Percentiles rank a stretch among this genome's conserved stretches.
Evolutionary conservation across 2,888 invertebrate genomes (phyloP).

Genomic region (Amphipyra berbera): DNA sequence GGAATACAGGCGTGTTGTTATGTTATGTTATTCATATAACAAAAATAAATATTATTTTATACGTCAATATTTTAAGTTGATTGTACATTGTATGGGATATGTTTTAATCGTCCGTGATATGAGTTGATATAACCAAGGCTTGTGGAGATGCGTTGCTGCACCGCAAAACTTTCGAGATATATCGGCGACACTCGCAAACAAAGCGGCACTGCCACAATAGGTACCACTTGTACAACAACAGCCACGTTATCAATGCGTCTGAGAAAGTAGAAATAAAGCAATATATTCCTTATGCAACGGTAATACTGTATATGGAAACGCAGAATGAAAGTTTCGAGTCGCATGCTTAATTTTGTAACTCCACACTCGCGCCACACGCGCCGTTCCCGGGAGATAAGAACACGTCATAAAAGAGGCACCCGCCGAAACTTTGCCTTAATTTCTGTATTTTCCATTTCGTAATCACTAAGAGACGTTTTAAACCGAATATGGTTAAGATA

Average conservation of each 20-base stretch:
- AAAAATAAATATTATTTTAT: no score
- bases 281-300: conserved; percentile 64
- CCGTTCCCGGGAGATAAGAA: conserved; percentile 82
- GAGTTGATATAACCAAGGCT: conserved; percentile 65
- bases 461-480: conserved; percentile 71
- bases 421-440: conserved; percentile 84
- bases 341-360: conserved; percentile 66
- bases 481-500: conserved; percentile 70
- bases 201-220: conserved; percentile 82
- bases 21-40: no score
- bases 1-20: no score
- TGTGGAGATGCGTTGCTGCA: conserved; percentile 75
- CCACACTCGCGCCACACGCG: conserved; percentile 73
- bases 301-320: conserved; percentile 59
- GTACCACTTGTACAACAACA: conserved; percentile 76
- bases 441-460: conserved; percentile 78
- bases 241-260: conserved; percentile 64
- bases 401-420: conserved; percentile 85
- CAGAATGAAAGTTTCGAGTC: conserved; percentile 58
- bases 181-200: conserved; percentile 86
- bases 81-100: conserved; percentile 3
- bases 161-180: conserved; percentile 85
- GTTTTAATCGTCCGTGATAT: conserved; percentile 62
- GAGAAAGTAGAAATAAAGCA: conserved; percentile 44
- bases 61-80: no score